Evolutionary conservation across 2,888 invertebrate species (phyloP), one percentile per base, ranked within the genome.

Genomic region (Napeogenes sylphis): DNA sequence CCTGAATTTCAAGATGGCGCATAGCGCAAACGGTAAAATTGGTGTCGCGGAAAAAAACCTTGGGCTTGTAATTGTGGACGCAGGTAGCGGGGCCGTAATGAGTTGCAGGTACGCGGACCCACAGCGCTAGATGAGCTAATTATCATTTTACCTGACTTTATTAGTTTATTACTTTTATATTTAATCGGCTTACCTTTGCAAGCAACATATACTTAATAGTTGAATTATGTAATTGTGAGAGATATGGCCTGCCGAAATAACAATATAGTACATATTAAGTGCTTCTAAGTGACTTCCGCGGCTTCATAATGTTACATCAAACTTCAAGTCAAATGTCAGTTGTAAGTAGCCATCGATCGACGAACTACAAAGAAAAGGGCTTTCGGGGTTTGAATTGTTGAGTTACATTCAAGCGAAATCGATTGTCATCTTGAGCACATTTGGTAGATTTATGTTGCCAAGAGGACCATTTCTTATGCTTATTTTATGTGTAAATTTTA

Each of bases 41-140:
- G 65, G 66, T 69, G 70, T 71, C 69, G 70, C 71, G 68, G 67
- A 70, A 71, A 71, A 51, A 71, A 71, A 67, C 66, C 68, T 67
- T 67, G 70, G 67, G 65, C 60, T 38, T 60, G 63, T 70, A 71
- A 71, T 68, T 68, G 70, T 67, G 71, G 63, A 63, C 66, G 67
- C 68, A 70, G 71, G 71, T 70, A 70, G 68, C 59, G 61, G 65
- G 30, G 53, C 61, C 51, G 65, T 67, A 71, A 70, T 70, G 70
- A 68, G 65, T 66, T 59, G 42, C 64, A 62, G 64, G 66, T 61
- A 67, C 61, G 63, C 55, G 62, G 63, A 51, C 14, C 14, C 14
- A 47, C 4, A 6, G 21, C 56, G 33, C 63, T 67, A 58, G 70
- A 69, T 56, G 47, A 45, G 58, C 42, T 54, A 30, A 38, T 60